Base-by-base conservation (phyloP, 2,888 invertebrate species). In the Melanchra persicariae region DNA sequence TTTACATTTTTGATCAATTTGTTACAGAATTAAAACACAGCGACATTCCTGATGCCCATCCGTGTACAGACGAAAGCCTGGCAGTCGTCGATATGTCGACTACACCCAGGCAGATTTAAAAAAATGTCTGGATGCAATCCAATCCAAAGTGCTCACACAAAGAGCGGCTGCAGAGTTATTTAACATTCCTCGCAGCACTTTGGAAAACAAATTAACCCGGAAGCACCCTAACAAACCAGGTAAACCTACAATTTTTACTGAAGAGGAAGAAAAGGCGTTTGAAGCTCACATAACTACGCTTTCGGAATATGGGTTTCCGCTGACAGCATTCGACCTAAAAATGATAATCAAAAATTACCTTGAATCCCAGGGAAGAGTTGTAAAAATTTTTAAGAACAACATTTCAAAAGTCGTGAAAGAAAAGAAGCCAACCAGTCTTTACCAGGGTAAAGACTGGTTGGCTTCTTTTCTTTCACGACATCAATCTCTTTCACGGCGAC, bases 301-400 rank as follows among this genome's bases (percentile, higher is more conserved):
- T 10, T 64, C 70, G 5, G 77, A 77, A 24, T 77, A 55, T 37
- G 77, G 77, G 22, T 77, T 77, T 64, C 77, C 70, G 26, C 52
- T 77, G 10, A 70, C 67, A 22, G 77, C 67, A 17, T 58, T 77
- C 19, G 71, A 77, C 47, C 34, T 74, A 12, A 69, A 67, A 67
- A 52, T 78, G 17, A 71, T 72, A 47, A 66, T 64, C 0, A 55
- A 58, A 70, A 51, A 68, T 58, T 40, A 57, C 37, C 57, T 57
- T 37, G 37, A 2, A 57, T 57, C 57, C 37, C 57, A 57, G 57
- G 57, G 57, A 57, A 57, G 37, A 57, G 40, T 3, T 17, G 57
- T 57, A 1, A 57, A 57, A 17, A 9, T 22, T 17, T 40, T 57
- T 57, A 57, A 57, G 57, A 40, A 57, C 57, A 40, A 37, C 57